phyloP scores from a whole-genome alignment of 2,113 vertebrate genomes.

The Astur gentilis region DNA sequence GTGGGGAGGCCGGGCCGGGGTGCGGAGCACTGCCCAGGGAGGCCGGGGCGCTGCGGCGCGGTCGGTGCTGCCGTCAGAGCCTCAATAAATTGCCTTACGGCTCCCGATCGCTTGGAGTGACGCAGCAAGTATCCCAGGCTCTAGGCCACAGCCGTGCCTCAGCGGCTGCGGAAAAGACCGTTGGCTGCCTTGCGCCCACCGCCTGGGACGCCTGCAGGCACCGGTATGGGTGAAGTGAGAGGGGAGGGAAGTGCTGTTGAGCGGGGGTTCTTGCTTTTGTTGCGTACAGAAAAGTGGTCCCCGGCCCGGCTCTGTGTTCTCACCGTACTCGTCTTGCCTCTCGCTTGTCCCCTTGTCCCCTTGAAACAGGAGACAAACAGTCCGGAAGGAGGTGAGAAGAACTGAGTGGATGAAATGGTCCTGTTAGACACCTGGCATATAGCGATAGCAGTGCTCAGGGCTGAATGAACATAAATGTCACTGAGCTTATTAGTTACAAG shows the following conservation, averaged over 20 bases:
- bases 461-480: rapidly evolving
- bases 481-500: no score
- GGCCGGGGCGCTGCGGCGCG: not conserved
- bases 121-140: not conserved
- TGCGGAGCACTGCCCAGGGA: rapidly evolving
- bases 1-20: rapidly evolving
- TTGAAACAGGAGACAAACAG: rapidly evolving
- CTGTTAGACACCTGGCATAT: rapidly evolving
- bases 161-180: not conserved
- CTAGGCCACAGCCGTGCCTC: rapidly evolving
- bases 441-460: rapidly evolving
- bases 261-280: rapidly evolving
- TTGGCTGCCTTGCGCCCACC: rapidly evolving
- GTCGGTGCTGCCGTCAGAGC: not conserved
- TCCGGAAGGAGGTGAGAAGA: rapidly evolving
- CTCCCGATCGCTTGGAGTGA: not conserved
- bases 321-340: rapidly evolving
- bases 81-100: rapidly evolving
- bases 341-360: rapidly evolving
- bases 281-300: rapidly evolving
- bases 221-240: rapidly evolving
- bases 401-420: rapidly evolving
- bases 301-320: rapidly evolving
- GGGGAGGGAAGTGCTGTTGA: rapidly evolving
- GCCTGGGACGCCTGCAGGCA: rapidly evolving